phyloP scores from a whole-genome alignment of 2,797 vertebrate genomes.

The Geotrypetes seraphini region DNA sequence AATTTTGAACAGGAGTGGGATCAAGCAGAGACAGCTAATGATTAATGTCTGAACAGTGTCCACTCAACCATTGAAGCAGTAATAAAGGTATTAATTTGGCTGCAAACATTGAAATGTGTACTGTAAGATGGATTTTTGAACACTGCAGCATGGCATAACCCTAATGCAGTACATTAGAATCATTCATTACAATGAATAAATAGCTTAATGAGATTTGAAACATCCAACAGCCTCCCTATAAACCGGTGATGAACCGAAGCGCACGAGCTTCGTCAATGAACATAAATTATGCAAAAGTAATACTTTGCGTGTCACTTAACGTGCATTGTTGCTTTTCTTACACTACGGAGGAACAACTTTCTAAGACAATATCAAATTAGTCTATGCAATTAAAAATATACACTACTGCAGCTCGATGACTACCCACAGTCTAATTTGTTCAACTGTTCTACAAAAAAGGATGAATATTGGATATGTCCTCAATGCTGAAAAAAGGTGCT shows the following conservation, averaged over 20 bases:
- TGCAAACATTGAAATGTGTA: slow-evolving; percentile 41
- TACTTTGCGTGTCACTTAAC: slow-evolving; percentile 51
- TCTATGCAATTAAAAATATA: slow-evolving; percentile 53
- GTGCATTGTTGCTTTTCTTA: slow-evolving; percentile 56
- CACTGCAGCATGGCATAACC: slow-evolving; percentile 48
- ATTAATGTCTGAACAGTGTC: slow-evolving; percentile 45
- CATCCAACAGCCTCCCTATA: slow-evolving; percentile 38
- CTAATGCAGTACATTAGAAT: slow-evolving; percentile 56
- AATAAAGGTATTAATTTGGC: slow-evolving; percentile 60
- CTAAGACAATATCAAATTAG: slow-evolving; percentile 66
- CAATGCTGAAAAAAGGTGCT: too few relatives aligned
- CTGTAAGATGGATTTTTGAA: slow-evolving; percentile 51
- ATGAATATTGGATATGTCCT: too few relatives aligned
- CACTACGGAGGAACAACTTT: slow-evolving; percentile 67
- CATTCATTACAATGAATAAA: slow-evolving; percentile 72
- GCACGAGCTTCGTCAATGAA: slow-evolving; percentile 46
- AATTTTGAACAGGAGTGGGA: slow-evolving; percentile 12
- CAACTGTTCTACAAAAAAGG: slow-evolving; percentile 11
- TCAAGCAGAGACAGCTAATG: slow-evolving; percentile 29
- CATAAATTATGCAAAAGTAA: slow-evolving; percentile 73
- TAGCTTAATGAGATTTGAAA: slow-evolving; percentile 70
- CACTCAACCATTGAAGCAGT: slow-evolving; percentile 47
- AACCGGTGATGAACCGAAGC: slow-evolving; percentile 53
- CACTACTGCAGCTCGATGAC: slow-evolving; percentile 52
- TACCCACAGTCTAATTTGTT: slow-evolving; percentile 21